Percentiles rank a stretch among this genome's conserved stretches.
phyloP scores from a whole-genome alignment of 2,113 vertebrate genomes.

The Dermatemys mawii region DNA sequence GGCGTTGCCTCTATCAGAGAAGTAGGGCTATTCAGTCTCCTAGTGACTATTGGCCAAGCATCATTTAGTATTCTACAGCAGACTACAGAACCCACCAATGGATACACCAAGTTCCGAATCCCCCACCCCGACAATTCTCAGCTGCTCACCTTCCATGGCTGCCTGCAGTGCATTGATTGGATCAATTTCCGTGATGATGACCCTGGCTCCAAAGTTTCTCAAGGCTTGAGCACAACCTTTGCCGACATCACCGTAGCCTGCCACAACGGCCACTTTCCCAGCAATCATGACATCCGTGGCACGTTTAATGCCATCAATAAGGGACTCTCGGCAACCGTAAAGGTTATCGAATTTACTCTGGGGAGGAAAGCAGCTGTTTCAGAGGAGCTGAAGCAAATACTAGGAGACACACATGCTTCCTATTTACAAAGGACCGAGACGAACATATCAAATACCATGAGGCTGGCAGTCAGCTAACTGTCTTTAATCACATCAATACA shows the following conservation, averaged over 20 bases:
- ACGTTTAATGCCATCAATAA: conserved; percentile 97
- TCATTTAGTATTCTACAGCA: neutral
- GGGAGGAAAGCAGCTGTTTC: neutral
- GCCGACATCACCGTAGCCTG: conserved; percentile 95
- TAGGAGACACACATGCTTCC: neutral
- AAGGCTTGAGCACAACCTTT: conserved; percentile 97
- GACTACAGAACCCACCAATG: accelerated
- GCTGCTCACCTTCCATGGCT: conserved; percentile 92
- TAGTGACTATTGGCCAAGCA: neutral
- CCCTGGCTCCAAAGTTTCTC: conserved; percentile 91
- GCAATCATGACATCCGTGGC: conserved; percentile 99
- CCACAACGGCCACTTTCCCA: conserved; percentile 95
- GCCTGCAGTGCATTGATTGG: conserved; percentile 98
- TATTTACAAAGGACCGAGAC: neutral
- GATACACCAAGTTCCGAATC: accelerated
- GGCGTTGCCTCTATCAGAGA: neutral
- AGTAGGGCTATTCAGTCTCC: neutral
- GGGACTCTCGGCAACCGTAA: conserved; percentile 97
- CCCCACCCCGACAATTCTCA: neutral
- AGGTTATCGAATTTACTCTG: conserved; percentile 99
- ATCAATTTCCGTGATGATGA: conserved; percentile 96
- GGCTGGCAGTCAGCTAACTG: neutral
- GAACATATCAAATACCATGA: accelerated
- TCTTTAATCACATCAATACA: neutral
- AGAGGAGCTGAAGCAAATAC: neutral